phyloP scores from a whole-genome alignment of 1,140 invertebrate genomes.

The Homarus americanus region DNA sequence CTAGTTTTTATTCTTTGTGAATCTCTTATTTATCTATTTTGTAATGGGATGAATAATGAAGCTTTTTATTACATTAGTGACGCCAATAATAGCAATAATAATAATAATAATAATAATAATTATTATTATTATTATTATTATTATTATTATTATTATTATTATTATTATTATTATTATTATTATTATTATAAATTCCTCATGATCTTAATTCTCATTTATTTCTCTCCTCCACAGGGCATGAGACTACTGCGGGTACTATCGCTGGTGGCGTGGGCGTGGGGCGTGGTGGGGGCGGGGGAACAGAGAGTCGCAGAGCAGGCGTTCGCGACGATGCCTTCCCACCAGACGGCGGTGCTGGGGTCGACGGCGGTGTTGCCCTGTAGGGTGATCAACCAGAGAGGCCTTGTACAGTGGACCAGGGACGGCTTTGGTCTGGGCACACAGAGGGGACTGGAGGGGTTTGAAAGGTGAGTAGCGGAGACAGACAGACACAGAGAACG shows the following conservation, averaged over 20 bases:
- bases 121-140: background rate
- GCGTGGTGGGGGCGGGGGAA: background rate
- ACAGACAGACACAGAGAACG: background rate
- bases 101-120: background rate
- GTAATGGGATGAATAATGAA: no score
- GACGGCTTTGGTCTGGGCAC: constrained; percentile 95
- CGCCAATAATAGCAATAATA: background rate
- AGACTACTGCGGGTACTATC: background rate
- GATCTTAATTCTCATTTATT: background rate
- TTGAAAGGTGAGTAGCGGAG: constrained; percentile 42
- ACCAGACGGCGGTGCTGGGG: constrained; percentile 42
- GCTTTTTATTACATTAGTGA: no score
- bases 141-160: background rate
- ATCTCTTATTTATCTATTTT: no score
- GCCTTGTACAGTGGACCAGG: constrained; percentile 94
- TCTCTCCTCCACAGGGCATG: constrained; percentile 7
- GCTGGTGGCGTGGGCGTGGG: background rate
- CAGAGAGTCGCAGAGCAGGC: constrained; percentile 10
- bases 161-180: background rate
- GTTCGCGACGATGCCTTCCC: constrained; percentile 63
- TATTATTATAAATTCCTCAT: background rate
- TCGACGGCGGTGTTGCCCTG: constrained; percentile 55
- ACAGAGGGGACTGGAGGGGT: constrained; percentile 85
- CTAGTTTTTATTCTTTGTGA: no score
- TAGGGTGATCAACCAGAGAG: constrained; percentile 89